Percentiles rank a stretch among this genome's conserved stretches.
These are phyloP conservation scores for Zaprionus bogoriensis DNA, from an alignment of 2,888 invertebrate species.

Conservation along the genomic window DNA sequence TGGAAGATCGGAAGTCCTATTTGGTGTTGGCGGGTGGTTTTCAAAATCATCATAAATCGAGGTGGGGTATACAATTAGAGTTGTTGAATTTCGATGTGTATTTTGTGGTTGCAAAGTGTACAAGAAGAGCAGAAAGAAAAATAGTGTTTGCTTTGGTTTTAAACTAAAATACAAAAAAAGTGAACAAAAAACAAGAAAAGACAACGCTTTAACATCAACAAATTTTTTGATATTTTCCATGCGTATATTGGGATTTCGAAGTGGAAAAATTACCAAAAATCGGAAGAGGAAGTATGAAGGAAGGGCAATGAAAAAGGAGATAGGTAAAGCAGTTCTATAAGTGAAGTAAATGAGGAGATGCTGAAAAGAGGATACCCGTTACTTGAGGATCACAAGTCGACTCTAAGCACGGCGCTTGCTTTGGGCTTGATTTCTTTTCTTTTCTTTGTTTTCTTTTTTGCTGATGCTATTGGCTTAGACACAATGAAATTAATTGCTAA, in stretches of 20 bases:
- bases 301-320: conserved; percentile 10
- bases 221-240: conserved; percentile 78
- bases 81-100: conserved; percentile 52
- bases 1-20: conserved; percentile 89
- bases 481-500: conserved; percentile 34
- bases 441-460: conserved; percentile 23
- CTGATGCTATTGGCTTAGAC: conserved; percentile 62
- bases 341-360: conserved; percentile 32
- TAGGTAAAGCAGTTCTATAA: conserved; percentile 43
- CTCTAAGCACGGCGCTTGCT: conserved; percentile 65
- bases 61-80: conserved; percentile 56
- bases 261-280: conserved; percentile 71
- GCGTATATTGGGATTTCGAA: conserved; percentile 70
- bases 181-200: conserved; percentile 72
- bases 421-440: conserved; percentile 34
- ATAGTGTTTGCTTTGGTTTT: conserved; percentile 75
- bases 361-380: conserved; percentile 6
- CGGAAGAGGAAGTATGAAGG: conserved; percentile 14
- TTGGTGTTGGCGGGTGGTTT: conserved; percentile 34
- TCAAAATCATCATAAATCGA: conserved; percentile 36
- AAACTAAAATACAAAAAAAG: conserved; percentile 76
- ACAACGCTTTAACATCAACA: conserved; percentile 76
- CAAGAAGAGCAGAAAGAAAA: conserved; percentile 79
- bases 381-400: conserved; percentile 7
- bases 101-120: conserved; percentile 68